These are phyloP conservation scores for Hydrochoerus hydrochaeris DNA, from an alignment of 2,113 vertebrate genomes.

Conservation along the genomic window DNA sequence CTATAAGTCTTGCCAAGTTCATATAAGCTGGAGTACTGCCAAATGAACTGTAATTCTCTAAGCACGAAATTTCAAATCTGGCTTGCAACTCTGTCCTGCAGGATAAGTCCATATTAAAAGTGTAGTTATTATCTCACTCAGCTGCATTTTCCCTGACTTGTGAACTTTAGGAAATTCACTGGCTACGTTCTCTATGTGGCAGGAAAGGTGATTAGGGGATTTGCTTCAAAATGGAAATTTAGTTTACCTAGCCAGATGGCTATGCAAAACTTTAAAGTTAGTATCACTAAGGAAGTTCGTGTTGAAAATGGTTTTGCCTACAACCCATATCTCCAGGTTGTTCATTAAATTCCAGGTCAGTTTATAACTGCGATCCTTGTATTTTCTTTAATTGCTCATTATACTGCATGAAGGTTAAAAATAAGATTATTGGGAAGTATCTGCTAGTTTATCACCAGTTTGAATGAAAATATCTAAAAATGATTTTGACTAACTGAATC, in stretches of 20 bases:
- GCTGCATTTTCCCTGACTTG: background rate
- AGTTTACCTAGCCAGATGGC: background rate
- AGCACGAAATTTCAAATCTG: slow-evolving; percentile 17
- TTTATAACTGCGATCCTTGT: slow-evolving; percentile 7
- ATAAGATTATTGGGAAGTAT: background rate
- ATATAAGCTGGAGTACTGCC: slow-evolving; percentile 54
- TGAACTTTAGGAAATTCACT: slow-evolving; percentile 57
- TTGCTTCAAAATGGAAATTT: background rate
- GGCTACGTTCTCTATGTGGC: background rate
- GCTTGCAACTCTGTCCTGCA: slow-evolving; percentile 1
- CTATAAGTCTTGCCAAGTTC: slow-evolving; percentile 48
- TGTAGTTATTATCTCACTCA: slow-evolving; percentile 27
- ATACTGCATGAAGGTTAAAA: slow-evolving; percentile 31
- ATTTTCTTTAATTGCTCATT: slow-evolving; percentile 53
- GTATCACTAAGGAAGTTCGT: slow-evolving; percentile 31
- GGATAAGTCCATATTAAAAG: slow-evolving; percentile 53
- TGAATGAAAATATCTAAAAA: slow-evolving; percentile 58
- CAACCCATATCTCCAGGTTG: background rate
- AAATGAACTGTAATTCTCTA: slow-evolving; percentile 59
- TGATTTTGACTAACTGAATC: slow-evolving; percentile 37
- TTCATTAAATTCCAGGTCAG: slow-evolving; percentile 50
- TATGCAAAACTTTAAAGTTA: background rate
- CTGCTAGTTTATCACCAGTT: background rate
- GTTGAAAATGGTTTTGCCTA: slow-evolving; percentile 8
- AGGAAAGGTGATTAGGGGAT: slow-evolving; percentile 34